Conservation (phyloP, 2,113 vertebrate genomes). For the Phalacrocorax carbo region DNA sequence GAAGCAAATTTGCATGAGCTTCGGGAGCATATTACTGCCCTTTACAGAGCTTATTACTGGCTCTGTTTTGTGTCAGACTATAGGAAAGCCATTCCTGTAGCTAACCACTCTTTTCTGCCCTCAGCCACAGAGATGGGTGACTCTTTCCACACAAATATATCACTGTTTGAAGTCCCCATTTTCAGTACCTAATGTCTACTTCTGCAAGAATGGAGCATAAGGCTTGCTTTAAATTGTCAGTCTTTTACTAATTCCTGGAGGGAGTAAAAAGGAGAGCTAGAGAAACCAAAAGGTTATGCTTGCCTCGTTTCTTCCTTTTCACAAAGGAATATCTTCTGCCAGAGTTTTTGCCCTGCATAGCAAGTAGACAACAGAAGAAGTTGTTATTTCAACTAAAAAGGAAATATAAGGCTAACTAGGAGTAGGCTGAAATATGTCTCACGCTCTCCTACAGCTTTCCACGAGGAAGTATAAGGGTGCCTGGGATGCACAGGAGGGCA, state of each 20-base stretch:
- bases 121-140: not conserved
- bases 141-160: not conserved
- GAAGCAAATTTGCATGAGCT: constrained; percentile 11
- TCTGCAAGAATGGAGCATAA: not conserved
- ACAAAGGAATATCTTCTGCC: not conserved
- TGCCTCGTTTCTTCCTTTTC: not conserved
- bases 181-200: not conserved
- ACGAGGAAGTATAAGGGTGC: not conserved
- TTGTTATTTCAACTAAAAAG: not conserved
- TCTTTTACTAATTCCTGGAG: not conserved
- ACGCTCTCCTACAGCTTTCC: not conserved
- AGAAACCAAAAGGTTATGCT: not conserved
- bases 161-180: not conserved
- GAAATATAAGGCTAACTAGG: not conserved
- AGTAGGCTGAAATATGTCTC: not conserved
- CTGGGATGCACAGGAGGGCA: rapidly evolving
- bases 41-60: not conserved
- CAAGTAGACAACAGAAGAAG: not conserved
- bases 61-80: not conserved
- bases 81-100: not conserved
- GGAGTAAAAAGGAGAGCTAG: not conserved
- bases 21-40: not conserved
- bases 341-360: not conserved
- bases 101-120: not conserved
- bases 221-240: not conserved